A percentile compares a stretch with the other conserved stretches of the same genome.
Evolutionary conservation across 23 tunicate genomes (phyloP).

Genomic region (Halocynthia roretzi): DNA sequence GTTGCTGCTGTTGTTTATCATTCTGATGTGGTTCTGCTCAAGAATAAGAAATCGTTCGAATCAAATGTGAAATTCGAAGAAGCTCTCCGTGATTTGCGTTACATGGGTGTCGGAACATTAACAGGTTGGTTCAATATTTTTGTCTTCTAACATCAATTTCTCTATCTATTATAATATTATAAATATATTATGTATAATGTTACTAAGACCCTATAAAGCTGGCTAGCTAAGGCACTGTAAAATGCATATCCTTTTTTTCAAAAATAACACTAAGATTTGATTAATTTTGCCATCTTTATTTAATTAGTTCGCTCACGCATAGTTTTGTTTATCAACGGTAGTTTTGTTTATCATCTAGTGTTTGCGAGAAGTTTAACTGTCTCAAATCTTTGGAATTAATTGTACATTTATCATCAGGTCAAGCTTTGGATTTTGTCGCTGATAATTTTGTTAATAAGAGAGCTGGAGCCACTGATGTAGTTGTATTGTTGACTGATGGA

Average conservation of each 20-base stretch:
- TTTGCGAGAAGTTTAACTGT: too few species aligned
- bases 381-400: too few species aligned
- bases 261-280: too few species aligned
- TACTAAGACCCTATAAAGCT: too few species aligned
- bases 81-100: constrained; percentile 17
- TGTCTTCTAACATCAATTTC: not conserved
- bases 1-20: constrained; percentile 35
- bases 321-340: too few species aligned
- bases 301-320: too few species aligned
- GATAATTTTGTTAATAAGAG: constrained; percentile 26
- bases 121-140: constrained; percentile 15
- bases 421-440: constrained; percentile 35
- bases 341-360: too few species aligned
- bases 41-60: constrained; percentile 13
- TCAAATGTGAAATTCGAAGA: constrained; percentile 18
- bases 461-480: constrained; percentile 38
- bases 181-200: too few species aligned
- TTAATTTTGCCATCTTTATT: too few species aligned
- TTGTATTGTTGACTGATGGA: constrained; percentile 45
- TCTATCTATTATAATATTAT: too few species aligned
- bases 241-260: too few species aligned
- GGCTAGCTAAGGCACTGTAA: too few species aligned
- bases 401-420: constrained; percentile 12
- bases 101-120: constrained; percentile 40
- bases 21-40: constrained; percentile 15